Percentiles rank a stretch among this genome's conserved stretches.
These are phyloP conservation scores for Alcis repandata DNA, from an alignment of 2,888 invertebrate species.

Conservation along the genomic window DNA sequence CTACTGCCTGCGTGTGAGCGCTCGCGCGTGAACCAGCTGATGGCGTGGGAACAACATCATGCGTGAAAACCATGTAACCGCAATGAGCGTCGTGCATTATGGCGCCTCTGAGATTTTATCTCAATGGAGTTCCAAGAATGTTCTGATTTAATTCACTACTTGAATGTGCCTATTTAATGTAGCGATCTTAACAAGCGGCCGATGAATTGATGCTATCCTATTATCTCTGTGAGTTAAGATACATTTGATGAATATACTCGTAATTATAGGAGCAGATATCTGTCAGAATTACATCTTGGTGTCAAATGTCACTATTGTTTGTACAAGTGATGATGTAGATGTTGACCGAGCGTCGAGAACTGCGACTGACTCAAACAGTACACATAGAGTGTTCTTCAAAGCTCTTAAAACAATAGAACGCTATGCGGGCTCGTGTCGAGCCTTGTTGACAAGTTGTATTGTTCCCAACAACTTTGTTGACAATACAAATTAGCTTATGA, in stretches of 20 bases:
- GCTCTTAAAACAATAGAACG: slow-evolving; percentile 75
- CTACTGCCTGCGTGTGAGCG: slow-evolving; percentile 63
- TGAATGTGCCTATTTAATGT: slow-evolving; percentile 25
- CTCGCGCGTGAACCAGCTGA: slow-evolving; percentile 79
- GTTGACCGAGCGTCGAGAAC: slow-evolving; percentile 49
- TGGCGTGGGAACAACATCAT: slow-evolving; percentile 80
- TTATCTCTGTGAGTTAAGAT: slow-evolving; percentile 35
- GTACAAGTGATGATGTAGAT: slow-evolving; percentile 42
- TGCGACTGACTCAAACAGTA: slow-evolving; percentile 54
- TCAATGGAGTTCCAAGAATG: slow-evolving; percentile 26
- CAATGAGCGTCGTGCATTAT: slow-evolving; percentile 47
- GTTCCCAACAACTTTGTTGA: slow-evolving; percentile 62
- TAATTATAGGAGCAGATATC: slow-evolving; percentile 33
- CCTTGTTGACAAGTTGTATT: slow-evolving; percentile 58
- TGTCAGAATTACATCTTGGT: slow-evolving; percentile 29
- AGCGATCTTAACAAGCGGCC: slow-evolving; percentile 24
- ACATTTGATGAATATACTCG: slow-evolving; percentile 30
- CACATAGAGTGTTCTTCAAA: slow-evolving; percentile 58
- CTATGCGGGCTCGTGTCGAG: slow-evolving; percentile 72
- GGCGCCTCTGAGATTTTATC: slow-evolving; percentile 44
- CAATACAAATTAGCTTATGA: slow-evolving; percentile 66
- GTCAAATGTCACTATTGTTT: slow-evolving; percentile 50
- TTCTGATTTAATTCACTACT: slow-evolving; percentile 23
- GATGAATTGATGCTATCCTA: slow-evolving; percentile 30
- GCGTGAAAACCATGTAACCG: slow-evolving; percentile 54